These are phyloP conservation scores for Xerus rutilus DNA, from an alignment of 2,797 vertebrate species.

Conservation along the genomic window DNA sequence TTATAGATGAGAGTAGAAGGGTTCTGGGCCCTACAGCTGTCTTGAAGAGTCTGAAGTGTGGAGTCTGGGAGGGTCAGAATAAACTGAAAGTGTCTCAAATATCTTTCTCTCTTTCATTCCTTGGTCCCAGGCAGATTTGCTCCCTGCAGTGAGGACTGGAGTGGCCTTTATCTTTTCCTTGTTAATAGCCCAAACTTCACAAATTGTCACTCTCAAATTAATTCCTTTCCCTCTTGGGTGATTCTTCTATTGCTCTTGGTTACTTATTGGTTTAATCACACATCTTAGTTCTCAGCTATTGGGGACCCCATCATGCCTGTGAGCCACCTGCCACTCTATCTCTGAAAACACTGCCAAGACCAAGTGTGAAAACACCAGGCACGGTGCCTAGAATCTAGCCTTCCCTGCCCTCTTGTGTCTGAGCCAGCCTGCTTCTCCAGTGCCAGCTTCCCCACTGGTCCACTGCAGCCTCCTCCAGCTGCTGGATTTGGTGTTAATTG, in stretches of 20 bases:
- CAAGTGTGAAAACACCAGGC: neutral
- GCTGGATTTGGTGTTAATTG: neutral
- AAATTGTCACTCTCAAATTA: neutral
- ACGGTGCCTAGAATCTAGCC: neutral
- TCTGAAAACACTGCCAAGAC: neutral
- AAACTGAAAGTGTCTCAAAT: neutral
- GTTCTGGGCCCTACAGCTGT: neutral
- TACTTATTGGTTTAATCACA: neutral
- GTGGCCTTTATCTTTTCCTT: neutral
- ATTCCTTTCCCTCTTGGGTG: neutral
- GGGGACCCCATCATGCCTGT: neutral
- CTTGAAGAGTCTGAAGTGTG: neutral
- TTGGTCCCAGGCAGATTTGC: neutral
- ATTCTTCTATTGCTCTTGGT: neutral
- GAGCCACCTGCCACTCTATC: neutral
- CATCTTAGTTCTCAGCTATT: neutral
- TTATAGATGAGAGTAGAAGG: neutral
- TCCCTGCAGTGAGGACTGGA: neutral
- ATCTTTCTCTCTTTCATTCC: neutral
- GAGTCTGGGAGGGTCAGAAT: neutral
- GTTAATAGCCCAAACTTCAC: neutral
- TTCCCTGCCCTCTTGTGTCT: rapidly evolving
- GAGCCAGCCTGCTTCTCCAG: neutral
- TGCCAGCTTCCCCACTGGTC: neutral
- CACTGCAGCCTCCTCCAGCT: neutral